Evolutionary conservation across 64 coral and sea anemone species (phyloP).

Genomic region (Dendrophyllia cribrosa): DNA sequence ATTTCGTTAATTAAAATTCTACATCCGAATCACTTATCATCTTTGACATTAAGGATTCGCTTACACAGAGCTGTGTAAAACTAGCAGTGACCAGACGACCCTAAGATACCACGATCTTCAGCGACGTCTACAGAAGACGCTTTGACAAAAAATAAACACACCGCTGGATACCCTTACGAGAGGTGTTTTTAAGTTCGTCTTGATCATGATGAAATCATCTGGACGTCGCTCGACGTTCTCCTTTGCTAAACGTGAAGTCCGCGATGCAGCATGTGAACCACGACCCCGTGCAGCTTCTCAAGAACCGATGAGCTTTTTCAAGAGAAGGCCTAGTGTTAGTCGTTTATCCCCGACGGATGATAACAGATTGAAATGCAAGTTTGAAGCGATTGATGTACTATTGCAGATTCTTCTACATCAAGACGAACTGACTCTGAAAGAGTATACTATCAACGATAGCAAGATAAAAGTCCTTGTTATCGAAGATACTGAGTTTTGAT

Average conservation of each 20-base stretch:
- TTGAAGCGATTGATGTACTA: constrained; percentile 66
- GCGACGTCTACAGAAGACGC: too few relatives aligned
- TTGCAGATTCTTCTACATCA: constrained; percentile 71
- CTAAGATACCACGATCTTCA: too few relatives aligned
- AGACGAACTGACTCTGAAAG: constrained; percentile 66
- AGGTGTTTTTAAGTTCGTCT: not conserved
- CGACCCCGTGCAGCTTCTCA: not conserved
- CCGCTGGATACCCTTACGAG: too few relatives aligned
- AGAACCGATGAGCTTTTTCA: not conserved
- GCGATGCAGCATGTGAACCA: not conserved
- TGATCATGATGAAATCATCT: constrained; percentile 25
- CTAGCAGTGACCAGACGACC: too few relatives aligned
- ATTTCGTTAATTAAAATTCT: too few relatives aligned
- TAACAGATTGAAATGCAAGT: constrained; percentile 35
- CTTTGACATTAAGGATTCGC: too few relatives aligned
- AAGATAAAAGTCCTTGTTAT: constrained; percentile 82
- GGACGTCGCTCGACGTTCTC: not conserved
- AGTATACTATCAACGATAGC: constrained; percentile 73
- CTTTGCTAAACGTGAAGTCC: constrained; percentile 2
- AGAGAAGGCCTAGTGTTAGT: not conserved
- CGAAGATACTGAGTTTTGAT: constrained; percentile 72
- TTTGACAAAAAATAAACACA: too few relatives aligned
- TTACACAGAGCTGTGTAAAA: too few relatives aligned
- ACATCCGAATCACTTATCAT: too few relatives aligned
- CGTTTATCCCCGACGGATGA: not conserved